Conservation (phyloP, 2,888 invertebrate species). For the Tipula confusa region DNA sequence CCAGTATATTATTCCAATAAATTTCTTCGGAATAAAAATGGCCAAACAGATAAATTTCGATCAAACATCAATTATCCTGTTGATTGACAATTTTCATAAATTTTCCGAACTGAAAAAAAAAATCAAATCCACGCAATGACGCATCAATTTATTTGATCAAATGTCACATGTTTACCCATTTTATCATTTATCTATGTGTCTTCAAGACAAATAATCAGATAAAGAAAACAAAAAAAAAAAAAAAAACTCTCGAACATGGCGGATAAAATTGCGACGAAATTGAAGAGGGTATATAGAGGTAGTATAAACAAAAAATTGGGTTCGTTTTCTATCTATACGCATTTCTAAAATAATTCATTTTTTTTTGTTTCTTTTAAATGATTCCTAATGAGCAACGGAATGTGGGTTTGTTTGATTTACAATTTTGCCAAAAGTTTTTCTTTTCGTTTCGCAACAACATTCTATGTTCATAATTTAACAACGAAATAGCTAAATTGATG, state of each 20-base stretch:
- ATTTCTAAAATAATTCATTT: background rate
- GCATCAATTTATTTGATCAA: background rate
- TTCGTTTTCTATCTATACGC: background rate
- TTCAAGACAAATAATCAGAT: background rate
- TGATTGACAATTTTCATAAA: too few species aligned
- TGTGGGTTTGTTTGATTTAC: conserved; percentile 14
- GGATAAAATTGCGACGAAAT: background rate
- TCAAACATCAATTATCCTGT: too few species aligned
- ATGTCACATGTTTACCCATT: background rate
- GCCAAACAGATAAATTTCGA: too few species aligned
- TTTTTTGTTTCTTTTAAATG: background rate
- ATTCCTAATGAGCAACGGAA: background rate
- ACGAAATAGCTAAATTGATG: background rate
- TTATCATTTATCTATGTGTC: too few species aligned
- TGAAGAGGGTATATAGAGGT: background rate
- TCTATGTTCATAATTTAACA: background rate
- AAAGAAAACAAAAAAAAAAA: background rate
- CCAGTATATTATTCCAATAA: too few species aligned
- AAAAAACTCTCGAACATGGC: background rate
- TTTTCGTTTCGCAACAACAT: background rate
- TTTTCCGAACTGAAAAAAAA: too few species aligned
- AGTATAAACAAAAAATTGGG: background rate
- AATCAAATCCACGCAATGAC: too few species aligned
- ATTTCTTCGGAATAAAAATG: too few species aligned
- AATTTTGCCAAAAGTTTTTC: background rate